Conservation (phyloP, 1,140 invertebrate genomes). For the Anagrus nilaparvatae region DNA sequence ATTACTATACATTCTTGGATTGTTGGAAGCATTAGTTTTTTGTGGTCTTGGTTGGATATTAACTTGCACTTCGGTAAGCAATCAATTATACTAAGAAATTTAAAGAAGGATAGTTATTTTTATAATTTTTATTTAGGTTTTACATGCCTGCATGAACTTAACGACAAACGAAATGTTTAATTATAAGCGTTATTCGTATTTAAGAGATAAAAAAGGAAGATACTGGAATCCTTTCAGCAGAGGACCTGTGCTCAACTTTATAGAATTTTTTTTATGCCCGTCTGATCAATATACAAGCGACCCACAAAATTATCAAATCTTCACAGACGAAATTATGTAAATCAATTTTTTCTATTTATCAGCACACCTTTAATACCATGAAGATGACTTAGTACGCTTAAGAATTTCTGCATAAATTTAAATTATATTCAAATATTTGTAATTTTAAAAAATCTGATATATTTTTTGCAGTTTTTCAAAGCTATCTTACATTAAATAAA, state of each 20-base stretch:
- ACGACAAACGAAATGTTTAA: constrained; percentile 94
- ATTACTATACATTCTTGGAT: constrained; percentile 66
- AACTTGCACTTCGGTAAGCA: constrained; percentile 75
- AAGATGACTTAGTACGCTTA: no score
- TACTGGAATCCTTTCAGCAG: constrained; percentile 84
- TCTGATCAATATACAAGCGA: constrained; percentile 61
- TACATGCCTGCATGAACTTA: constrained; percentile 81
- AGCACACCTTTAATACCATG: no score
- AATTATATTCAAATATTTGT: no score
- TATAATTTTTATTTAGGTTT: constrained; percentile 48
- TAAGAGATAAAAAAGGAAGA: constrained; percentile 74
- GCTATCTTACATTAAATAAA: no score
- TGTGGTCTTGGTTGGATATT: constrained; percentile 78
- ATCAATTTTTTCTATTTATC: no score
- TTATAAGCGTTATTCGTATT: constrained; percentile 80
- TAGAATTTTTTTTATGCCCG: constrained; percentile 81
- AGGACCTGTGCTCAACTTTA: constrained; percentile 73
- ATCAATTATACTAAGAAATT: neutral
- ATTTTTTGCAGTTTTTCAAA: no score
- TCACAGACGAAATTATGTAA: constrained; percentile 51
- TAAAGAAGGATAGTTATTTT: constrained; percentile 4
- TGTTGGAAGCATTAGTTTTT: constrained; percentile 73
- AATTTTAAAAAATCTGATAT: no score
- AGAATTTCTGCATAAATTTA: no score
- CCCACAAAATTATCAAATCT: constrained; percentile 51